phyloP scores from a whole-genome alignment of 2,888 invertebrate species.

The Lasius platythorax region DNA sequence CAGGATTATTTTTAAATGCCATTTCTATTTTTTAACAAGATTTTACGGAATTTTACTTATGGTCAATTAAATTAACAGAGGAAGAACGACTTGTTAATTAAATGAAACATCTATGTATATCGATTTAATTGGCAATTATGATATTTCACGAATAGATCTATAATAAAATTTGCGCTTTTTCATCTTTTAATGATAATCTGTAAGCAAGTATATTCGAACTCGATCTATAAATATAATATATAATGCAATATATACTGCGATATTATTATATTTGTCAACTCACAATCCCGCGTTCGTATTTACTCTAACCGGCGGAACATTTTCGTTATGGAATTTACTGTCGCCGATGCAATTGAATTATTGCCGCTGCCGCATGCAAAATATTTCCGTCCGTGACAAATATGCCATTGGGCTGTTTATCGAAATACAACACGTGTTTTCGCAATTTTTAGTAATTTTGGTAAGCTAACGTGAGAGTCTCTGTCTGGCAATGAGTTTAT shows the following conservation, averaged over 20 bases:
- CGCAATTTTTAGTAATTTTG: conserved; percentile 9
- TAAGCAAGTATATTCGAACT: not conserved
- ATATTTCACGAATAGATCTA: not conserved
- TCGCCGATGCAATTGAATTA: conserved; percentile 27
- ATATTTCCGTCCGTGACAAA: conserved; percentile 5
- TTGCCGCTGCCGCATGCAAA: not conserved
- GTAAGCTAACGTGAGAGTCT: not conserved
- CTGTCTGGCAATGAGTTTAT: not conserved
- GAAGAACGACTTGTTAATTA: conserved; percentile 2
- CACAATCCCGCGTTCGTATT: conserved; percentile 14
- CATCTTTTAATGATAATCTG: conserved; percentile 11
- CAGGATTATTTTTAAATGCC: not conserved
- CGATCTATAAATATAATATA: conserved; percentile 10
- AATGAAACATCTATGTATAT: not conserved
- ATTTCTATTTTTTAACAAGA: not conserved
- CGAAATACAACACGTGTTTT: not conserved
- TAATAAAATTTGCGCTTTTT: conserved; percentile 19
- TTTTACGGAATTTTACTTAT: not conserved
- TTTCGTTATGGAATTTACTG: conserved; percentile 26
- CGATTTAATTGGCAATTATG: not conserved
- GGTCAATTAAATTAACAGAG: not conserved
- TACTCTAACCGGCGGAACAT: not conserved
- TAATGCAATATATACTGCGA: not conserved
- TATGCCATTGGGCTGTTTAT: not conserved
- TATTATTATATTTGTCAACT: conserved; percentile 17